phyloP scores from a whole-genome alignment of 2,888 invertebrate genomes.

The Baccha elongata region DNA sequence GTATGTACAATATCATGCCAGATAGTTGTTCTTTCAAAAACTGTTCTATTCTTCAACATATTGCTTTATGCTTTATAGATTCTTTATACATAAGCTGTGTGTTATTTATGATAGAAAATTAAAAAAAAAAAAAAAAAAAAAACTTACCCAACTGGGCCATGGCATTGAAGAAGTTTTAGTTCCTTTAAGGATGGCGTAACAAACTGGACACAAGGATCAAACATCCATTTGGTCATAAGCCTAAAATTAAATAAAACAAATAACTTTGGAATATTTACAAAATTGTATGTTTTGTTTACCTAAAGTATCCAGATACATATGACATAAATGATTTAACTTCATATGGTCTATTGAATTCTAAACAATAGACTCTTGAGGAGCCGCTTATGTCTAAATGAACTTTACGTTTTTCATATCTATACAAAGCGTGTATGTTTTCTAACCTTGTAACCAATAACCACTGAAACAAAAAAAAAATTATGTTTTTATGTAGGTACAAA shows the following conservation, averaged over 20 bases:
- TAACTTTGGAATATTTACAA: background rate
- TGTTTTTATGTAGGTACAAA: background rate
- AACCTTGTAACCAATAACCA: conserved; percentile 90
- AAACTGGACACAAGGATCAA: conserved; percentile 92
- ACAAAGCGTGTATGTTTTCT: conserved; percentile 92
- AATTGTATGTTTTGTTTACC: conserved; percentile 79
- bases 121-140: conserved; percentile 76
- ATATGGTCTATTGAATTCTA: conserved; percentile 78
- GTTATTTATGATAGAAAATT: too few relatives aligned
- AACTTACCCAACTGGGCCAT: conserved; percentile 93
- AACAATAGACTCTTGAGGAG: conserved; percentile 81
- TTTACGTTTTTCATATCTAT: conserved; percentile 87
- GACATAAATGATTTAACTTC: conserved; percentile 90
- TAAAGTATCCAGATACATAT: conserved; percentile 93
- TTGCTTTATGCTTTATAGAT: too few relatives aligned
- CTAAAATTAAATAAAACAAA: conserved; percentile 80
- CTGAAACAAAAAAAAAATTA: conserved; percentile 80
- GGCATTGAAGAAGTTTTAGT: conserved; percentile 89
- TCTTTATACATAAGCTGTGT: too few relatives aligned
- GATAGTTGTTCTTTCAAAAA: too few relatives aligned
- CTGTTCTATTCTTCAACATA: too few relatives aligned
- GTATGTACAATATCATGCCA: too few relatives aligned
- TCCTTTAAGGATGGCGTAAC: conserved; percentile 90
- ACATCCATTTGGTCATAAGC: conserved; percentile 93
- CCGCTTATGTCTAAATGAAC: conserved; percentile 88